Evolutionary conservation across 2,888 invertebrate species (phyloP).

Genomic region (Drosophila atroscutellata): DNA sequence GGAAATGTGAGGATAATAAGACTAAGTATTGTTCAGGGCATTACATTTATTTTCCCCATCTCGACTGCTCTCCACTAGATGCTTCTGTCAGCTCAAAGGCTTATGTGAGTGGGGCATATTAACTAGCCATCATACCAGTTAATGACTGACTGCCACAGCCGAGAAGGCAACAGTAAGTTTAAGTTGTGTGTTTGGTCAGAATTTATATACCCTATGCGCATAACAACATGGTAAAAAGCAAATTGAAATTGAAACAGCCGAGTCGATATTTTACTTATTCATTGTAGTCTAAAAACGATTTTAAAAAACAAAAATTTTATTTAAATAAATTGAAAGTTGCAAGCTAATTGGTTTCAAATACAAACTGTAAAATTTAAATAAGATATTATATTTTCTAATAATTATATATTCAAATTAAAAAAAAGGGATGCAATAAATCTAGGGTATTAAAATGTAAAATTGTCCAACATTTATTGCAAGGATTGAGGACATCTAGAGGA

Average conservation of each 20-base stretch:
- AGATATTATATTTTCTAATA: neutral
- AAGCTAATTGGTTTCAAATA: neutral
- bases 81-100: conserved; percentile 23
- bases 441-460: neutral
- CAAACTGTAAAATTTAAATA: neutral
- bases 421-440: neutral
- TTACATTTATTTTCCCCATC: conserved; percentile 25
- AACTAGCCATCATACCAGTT: conserved; percentile 51
- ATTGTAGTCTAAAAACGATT: neutral
- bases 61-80: conserved; percentile 11
- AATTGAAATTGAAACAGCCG: neutral
- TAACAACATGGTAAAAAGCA: neutral
- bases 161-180: conserved; percentile 35
- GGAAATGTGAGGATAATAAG: conserved; percentile 6
- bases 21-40: conserved; percentile 28
- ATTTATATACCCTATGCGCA: neutral
- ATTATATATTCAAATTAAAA: no score
- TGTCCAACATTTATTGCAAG: neutral
- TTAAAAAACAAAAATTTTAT: neutral
- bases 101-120: conserved; percentile 31
- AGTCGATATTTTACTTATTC: neutral
- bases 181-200: neutral
- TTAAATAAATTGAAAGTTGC: neutral
- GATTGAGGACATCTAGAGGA: neutral
- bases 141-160: conserved; percentile 37